Evolutionary conservation across 2,888 invertebrate species (phyloP), one percentile per base, ranked within the genome.

Genomic region (Scaptodrosophila latifasciaeformis): DNA sequence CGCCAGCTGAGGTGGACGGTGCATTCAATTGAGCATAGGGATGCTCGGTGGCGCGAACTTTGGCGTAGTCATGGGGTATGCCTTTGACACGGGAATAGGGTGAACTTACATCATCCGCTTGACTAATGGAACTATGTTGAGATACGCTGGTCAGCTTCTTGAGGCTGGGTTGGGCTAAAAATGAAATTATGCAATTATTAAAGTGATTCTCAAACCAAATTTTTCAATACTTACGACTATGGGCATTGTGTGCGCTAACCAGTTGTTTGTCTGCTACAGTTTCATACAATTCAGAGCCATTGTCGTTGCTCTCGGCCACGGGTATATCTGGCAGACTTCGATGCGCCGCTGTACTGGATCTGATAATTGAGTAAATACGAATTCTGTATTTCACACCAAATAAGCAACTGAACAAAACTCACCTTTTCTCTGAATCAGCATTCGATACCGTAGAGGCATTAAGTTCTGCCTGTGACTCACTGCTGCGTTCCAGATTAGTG

Each of bases 281-380:
- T 30, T 95, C 95, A 84, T 95, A 95, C 59, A 95, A 89, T 82
- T 95, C 95, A 0, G 94, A 95, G 6, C 92, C 91, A 43, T 93
- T 93, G 85, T 95, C 95, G 69, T 89, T 89, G 61, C 88, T 88
- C 71, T 91, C 90, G 29, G 91, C 91, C 21, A 92, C 90, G 6
- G 95, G 93, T 78, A 95, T 94, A 84, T 95, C 95, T 19, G 95
- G 95, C 62, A 95, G 88, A 86, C 95, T 95, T 72, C 95, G 88
- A 80, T 94, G 92, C 1, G 64, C 91, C 19, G 89, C 87, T 31
- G 86, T 86, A 49, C 86, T 84, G 5, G 87, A 84, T 64, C 87
- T 88, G 59, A 5, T 3, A 5, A 24, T 24, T 24, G 27, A 24
- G 19, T 6, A 19, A 24, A 12, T 27, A 5, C 7, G 24, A 24